Base-by-base conservation (phyloP, 2,888 invertebrate genomes). In the Melolontha melolontha region DNA sequence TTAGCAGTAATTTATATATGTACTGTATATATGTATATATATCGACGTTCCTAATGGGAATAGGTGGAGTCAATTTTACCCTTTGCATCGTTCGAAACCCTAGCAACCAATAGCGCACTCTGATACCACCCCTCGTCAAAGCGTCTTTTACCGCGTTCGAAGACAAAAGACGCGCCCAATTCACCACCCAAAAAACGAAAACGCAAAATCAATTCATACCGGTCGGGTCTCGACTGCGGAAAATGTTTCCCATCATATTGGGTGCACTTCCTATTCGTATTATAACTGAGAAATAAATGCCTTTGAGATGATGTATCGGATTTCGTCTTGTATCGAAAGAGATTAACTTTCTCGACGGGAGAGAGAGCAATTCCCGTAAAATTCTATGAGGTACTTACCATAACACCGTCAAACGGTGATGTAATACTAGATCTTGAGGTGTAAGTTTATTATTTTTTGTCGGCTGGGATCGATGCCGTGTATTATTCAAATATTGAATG, bases 221-320 rank as follows among this genome's bases (percentile, higher is more conserved):
- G 11, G 41, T 10, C 11, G 17, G 11, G 41, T 10, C 6, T 34
- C 34, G 41, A 17, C 27, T 41, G 16, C 27, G 40, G 59, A 16
- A 27, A 22, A 42, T 41, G 42, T 59, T 67, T 67, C 66, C 66
- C 66, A 67, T 62, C 66, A 59, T 40, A 41, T 67, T 59, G 47
- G 59, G 62, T 67, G 66, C 44, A 67, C 66, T 67, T 67, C 66
- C 66, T 67, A 67, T 51, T 49, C 50, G 49, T 40, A 34, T 62
- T 44, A 47, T 54, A 47, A 47, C 49, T 47, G 59, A 62, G 59
- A 62, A 62, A 57, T 42, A 29, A 47, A 47, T 47, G 14, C 16
- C 14, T 16, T 22, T 47, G 39, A 47, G 59, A 62, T 34, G 59
- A 59, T 49, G 47, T 62, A 62, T 62, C 44, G 47, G 34, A 62